Evolutionary conservation across 1,140 invertebrate species (phyloP).

Genomic region (Archivesica marissinica): DNA sequence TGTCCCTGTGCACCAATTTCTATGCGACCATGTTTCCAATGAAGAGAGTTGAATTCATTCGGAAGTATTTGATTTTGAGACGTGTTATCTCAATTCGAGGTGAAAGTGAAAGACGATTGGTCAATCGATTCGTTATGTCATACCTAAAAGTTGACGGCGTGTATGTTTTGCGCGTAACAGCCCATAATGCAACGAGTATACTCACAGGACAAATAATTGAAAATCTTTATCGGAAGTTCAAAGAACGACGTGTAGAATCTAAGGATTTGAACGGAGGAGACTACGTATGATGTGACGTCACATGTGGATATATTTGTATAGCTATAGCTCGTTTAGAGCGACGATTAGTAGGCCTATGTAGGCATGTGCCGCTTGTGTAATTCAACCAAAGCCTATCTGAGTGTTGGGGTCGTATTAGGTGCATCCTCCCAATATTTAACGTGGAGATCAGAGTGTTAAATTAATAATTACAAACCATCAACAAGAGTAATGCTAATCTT

Average conservation of each 20-base stretch:
- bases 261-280: slow-evolving; percentile 20
- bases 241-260: slow-evolving; percentile 28
- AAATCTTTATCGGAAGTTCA: slow-evolving; percentile 45
- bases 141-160: slow-evolving; percentile 79
- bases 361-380: too few species aligned
- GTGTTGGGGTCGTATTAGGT: too few species aligned
- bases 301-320: too few species aligned
- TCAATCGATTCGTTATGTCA: slow-evolving; percentile 72
- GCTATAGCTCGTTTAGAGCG: too few species aligned
- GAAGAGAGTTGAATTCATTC: slow-evolving; percentile 78
- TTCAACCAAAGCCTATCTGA: too few species aligned
- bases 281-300: slow-evolving; percentile 7
- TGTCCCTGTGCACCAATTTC: slow-evolving; percentile 79
- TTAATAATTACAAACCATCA: too few species aligned
- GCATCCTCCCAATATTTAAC: too few species aligned
- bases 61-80: slow-evolving; percentile 81
- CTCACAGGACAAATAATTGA: slow-evolving; percentile 76
- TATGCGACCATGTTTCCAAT: slow-evolving; percentile 76
- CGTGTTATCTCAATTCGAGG: slow-evolving; percentile 73
- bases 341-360: too few species aligned
- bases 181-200: slow-evolving; percentile 80
- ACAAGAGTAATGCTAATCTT: too few species aligned
- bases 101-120: slow-evolving; percentile 72
- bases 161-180: slow-evolving; percentile 76
- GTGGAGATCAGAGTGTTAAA: too few species aligned